Base-by-base conservation (phyloP, 2,888 invertebrate species). In the Apeira syringaria region DNA sequence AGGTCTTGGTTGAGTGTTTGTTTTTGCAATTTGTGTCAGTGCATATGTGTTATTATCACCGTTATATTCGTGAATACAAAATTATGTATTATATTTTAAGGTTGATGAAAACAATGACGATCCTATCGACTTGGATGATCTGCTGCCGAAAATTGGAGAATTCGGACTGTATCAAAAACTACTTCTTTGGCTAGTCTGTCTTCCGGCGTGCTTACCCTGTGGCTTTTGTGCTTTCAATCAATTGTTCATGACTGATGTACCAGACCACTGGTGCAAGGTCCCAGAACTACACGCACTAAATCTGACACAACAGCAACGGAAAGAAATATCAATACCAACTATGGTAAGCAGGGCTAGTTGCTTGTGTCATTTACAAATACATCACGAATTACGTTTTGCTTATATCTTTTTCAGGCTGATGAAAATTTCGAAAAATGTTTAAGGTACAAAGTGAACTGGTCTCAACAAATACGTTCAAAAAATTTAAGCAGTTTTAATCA, bases 151-250 rank as follows among this genome's bases (percentile, higher is more conserved):
- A 68, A 94, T 98, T 47, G 98, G 97, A 1, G 97, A 97, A 76
- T 97, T 97, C 74, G 98, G 98, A 31, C 91, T 92, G 24, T 98
- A 97, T 78, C 98, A 98, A 75, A 96, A 96, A 75, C 85, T 95
- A 36, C 86, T 97, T 47, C 88, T 97, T 11, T 96, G 96, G 93
- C 91, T 97, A 36, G 94, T 98, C 44, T 96, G 97, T 65, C 86
- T 97, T 49, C 96, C 97, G 8, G 96, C 97, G 2, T 96, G 97
- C 67, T 92, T 98, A 59, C 96, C 97, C 0, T 97, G 97, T 66
- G 97, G 97, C 17, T 97, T 97, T 81, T 95, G 96, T 78, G 97
- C 97, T 2, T 97, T 98, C 81, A 97, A 97, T 85, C 97, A 97
- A 82, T 91, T 98, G 22, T 98, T 98, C 82, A 97, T 98, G 95